Percentiles rank a stretch among this genome's conserved stretches.
These are phyloP conservation scores for Philereme vetulata DNA, from an alignment of 2,888 invertebrate genomes.

Conservation along the genomic window DNA sequence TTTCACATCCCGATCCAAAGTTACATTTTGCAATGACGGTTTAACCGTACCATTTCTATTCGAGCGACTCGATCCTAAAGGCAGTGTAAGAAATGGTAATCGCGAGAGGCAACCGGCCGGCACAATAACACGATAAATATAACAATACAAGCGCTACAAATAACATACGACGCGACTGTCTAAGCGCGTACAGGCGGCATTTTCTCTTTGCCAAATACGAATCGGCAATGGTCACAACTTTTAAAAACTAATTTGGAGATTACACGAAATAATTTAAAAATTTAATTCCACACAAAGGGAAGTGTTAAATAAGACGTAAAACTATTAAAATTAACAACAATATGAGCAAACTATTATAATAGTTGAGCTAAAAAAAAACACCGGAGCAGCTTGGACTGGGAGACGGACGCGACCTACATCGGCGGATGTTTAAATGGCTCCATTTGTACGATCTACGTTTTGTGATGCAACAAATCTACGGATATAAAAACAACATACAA, in stretches of 20 bases:
- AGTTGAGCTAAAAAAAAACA: conserved; percentile 80
- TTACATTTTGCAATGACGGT: conserved; percentile 31
- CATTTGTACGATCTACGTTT: conserved; percentile 80
- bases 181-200: conserved; percentile 53
- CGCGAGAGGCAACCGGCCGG: conserved; percentile 28
- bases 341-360: conserved; percentile 79
- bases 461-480: conserved; percentile 79
- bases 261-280: conserved; percentile 63
- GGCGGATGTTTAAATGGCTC: conserved; percentile 71
- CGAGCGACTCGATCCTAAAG: conserved; percentile 33
- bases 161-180: conserved; percentile 12
- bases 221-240: conserved; percentile 59
- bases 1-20: conserved; percentile 22
- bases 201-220: conserved; percentile 53
- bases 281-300: conserved; percentile 67
- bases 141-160: conserved; percentile 17
- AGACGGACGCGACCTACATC: conserved; percentile 56
- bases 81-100: conserved; percentile 33
- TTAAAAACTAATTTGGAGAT: conserved; percentile 69
- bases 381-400: conserved; percentile 80
- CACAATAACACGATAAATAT: conserved; percentile 19
- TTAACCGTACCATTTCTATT: conserved; percentile 35
- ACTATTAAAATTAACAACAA: conserved; percentile 78
- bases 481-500: conserved; percentile 57
- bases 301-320: conserved; percentile 58